Evolutionary conservation across 2,888 invertebrate species (phyloP).

Genomic region (Spodoptera picta): DNA sequence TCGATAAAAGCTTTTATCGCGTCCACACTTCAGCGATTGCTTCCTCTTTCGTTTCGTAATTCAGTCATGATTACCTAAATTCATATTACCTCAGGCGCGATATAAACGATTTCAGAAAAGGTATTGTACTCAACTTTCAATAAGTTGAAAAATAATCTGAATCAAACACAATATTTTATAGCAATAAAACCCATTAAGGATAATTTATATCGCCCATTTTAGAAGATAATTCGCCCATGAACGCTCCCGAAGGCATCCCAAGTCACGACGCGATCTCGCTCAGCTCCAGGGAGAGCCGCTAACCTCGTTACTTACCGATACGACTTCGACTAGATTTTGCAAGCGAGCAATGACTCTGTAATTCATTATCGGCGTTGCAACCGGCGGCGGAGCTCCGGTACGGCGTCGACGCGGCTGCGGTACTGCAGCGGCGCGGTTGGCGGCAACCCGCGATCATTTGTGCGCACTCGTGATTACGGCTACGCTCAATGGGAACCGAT

Average conservation of each 20-base stretch:
- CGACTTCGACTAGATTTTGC: constrained; percentile 79
- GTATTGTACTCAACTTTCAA: constrained; percentile 56
- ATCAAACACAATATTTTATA: constrained; percentile 74
- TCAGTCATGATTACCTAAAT: constrained; percentile 64
- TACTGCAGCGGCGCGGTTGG: constrained; percentile 47
- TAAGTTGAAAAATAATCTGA: constrained; percentile 67
- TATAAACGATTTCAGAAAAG: constrained; percentile 29
- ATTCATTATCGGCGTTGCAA: constrained; percentile 82
- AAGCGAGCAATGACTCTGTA: constrained; percentile 80
- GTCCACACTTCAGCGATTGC: constrained; percentile 74
- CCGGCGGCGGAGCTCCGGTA: constrained; percentile 55
- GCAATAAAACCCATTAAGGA: constrained; percentile 79
- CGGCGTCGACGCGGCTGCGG: constrained; percentile 32
- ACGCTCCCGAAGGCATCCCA: constrained; percentile 79
- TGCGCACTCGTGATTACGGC: constrained; percentile 76
- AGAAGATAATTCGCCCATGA: constrained; percentile 81
- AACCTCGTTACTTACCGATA: constrained; percentile 81
- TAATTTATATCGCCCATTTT: constrained; percentile 81
- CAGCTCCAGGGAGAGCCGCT: constrained; percentile 67
- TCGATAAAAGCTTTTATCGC: constrained; percentile 81
- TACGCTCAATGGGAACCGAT: constrained; percentile 77
- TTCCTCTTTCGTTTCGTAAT: constrained; percentile 75
- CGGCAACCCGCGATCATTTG: constrained; percentile 70
- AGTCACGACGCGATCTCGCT: constrained; percentile 76
- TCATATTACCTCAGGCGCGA: constrained; percentile 39